These are phyloP conservation scores for Erebia ligea DNA, from an alignment of 2,888 invertebrate species.

Conservation along the genomic window DNA sequence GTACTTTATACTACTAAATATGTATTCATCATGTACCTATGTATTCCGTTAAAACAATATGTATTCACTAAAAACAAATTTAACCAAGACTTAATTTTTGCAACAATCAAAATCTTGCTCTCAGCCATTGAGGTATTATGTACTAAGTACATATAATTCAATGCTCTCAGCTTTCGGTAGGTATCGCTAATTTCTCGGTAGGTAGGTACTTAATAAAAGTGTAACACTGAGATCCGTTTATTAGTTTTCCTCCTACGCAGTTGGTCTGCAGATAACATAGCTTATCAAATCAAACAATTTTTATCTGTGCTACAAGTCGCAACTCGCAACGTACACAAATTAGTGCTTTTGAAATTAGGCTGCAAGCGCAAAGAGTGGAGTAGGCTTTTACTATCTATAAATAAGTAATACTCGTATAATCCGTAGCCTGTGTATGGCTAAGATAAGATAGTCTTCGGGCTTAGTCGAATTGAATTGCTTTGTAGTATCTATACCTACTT, in stretches of 20 bases:
- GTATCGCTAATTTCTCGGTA: neutral
- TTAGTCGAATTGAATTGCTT: neutral
- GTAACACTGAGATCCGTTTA: slow-evolving; percentile 3
- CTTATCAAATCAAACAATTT: slow-evolving; percentile 4
- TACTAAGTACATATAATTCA: no score
- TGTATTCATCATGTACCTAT: no score
- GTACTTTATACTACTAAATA: no score
- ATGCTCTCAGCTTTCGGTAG: neutral
- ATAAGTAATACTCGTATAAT: neutral
- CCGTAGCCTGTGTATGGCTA: neutral
- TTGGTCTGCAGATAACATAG: slow-evolving; percentile 1
- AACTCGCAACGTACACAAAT: neutral
- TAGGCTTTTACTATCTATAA: neutral
- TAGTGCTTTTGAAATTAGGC: slow-evolving; percentile 7
- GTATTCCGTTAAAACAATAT: no score
- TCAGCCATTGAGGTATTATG: no score
- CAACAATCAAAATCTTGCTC: neutral
- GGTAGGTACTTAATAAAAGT: neutral
- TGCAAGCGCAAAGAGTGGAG: neutral
- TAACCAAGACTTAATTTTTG: neutral
- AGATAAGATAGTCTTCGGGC: neutral
- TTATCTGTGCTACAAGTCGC: slow-evolving; percentile 4
- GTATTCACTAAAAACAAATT: neutral
- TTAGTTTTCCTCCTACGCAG: slow-evolving; percentile 10
- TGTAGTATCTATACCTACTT: no score